phyloP scores from a whole-genome alignment of 2,113 vertebrate species.

The Ibidorhyncha struthersii region DNA sequence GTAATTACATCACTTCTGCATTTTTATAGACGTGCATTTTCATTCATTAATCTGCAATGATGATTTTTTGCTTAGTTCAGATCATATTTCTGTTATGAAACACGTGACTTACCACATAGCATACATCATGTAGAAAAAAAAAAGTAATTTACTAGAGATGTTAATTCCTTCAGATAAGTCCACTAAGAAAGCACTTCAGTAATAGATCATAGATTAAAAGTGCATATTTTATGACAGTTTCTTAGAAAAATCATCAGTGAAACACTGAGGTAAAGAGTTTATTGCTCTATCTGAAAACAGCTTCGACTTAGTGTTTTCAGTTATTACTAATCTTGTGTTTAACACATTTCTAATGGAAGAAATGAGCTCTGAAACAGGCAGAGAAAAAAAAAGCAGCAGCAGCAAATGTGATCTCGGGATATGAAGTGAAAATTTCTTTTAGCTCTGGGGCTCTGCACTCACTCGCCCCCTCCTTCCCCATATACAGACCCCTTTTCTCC shows the following conservation, averaged over 20 bases:
- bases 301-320: slow-evolving; percentile 32
- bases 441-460: neutral
- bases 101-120: neutral
- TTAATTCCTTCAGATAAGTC: neutral
- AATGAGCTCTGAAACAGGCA: slow-evolving; percentile 27
- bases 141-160: neutral
- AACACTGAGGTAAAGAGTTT: neutral
- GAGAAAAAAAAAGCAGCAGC: neutral
- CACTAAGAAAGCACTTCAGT: neutral
- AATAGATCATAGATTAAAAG: neutral
- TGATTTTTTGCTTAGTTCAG: neutral
- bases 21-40: neutral
- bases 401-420: slow-evolving; percentile 23
- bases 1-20: neutral
- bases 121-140: neutral
- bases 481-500: neutral
- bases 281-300: neutral
- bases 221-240: neutral
- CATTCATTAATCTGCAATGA: neutral
- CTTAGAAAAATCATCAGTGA: neutral
- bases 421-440: slow-evolving; percentile 34
- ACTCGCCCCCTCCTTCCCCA: neutral
- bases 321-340: slow-evolving; percentile 34
- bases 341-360: slow-evolving; percentile 42
- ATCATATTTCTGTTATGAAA: neutral